Conservation (phyloP, 92 coral and sea anemone species). For the Heteractis magnifica region DNA sequence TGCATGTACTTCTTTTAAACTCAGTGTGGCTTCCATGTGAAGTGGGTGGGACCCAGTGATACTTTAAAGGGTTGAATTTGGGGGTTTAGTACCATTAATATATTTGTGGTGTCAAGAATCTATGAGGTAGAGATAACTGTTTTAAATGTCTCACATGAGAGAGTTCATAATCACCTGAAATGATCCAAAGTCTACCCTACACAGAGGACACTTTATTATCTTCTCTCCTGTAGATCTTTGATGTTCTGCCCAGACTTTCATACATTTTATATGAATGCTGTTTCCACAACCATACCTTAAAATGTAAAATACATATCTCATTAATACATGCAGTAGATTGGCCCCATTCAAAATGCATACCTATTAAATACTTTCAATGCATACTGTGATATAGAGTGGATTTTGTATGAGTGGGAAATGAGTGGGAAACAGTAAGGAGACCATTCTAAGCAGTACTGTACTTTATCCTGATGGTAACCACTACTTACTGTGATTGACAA, state of each 20-base stretch:
- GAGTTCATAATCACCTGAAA: constrained; percentile 66
- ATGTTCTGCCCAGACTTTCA: constrained; percentile 99
- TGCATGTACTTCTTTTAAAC: no score
- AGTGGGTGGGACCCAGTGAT: no score
- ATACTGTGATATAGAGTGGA: background rate
- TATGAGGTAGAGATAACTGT: background rate
- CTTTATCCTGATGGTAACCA: no score
- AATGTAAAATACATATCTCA: background rate
- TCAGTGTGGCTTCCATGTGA: no score
- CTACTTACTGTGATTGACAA: no score
- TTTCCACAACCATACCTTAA: constrained; percentile 92
- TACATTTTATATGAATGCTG: constrained; percentile 88
- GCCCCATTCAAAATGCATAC: background rate
- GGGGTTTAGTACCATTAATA: no score
- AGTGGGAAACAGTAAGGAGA: no score
- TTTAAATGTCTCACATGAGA: background rate
- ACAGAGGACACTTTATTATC: constrained; percentile 89
- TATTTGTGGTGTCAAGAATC: background rate
- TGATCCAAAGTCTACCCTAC: constrained; percentile 97
- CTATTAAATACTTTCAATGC: no score
- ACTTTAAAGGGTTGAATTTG: no score
- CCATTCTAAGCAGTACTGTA: no score
- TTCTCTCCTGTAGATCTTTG: constrained; percentile 94
- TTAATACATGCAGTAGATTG: background rate
- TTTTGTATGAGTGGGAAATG: background rate